Percentiles rank a stretch among this genome's conserved stretches.
These are phyloP conservation scores for Euschistus heros DNA, from an alignment of 1,140 invertebrate species.

Conservation along the genomic window DNA sequence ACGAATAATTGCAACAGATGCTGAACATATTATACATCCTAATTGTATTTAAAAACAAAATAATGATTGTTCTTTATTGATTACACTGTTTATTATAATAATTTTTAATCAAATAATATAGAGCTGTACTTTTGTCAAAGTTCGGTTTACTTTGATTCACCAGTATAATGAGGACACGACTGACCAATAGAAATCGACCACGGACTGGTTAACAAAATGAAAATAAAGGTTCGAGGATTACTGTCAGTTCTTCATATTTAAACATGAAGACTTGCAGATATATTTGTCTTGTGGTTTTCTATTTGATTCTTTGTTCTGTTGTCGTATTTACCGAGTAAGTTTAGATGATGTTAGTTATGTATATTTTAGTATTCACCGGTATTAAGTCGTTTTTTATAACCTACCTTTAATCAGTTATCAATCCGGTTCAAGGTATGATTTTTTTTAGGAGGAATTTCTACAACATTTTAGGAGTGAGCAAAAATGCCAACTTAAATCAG, in stretches of 20 bases:
- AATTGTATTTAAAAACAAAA: too few species aligned
- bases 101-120: too few species aligned
- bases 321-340: slow-evolving; percentile 3
- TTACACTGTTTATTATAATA: too few species aligned
- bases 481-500: slow-evolving; percentile 77
- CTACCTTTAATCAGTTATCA: not conserved
- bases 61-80: too few species aligned
- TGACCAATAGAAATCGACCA: slow-evolving; percentile 5
- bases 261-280: not conserved
- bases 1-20: too few species aligned
- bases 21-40: too few species aligned
- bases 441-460: slow-evolving; percentile 69
- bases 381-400: not conserved
- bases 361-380: too few species aligned
- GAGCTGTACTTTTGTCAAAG: too few species aligned
- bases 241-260: not conserved
- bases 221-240: not conserved
- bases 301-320: not conserved
- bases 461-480: slow-evolving; percentile 76
- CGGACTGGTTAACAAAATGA: slow-evolving; percentile 8
- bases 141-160: too few species aligned
- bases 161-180: too few species aligned
- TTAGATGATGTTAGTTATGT: too few species aligned
- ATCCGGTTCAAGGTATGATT: not conserved
- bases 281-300: not conserved